Base-by-base conservation (phyloP, 2,888 invertebrate species). In the Acleris laterana region DNA sequence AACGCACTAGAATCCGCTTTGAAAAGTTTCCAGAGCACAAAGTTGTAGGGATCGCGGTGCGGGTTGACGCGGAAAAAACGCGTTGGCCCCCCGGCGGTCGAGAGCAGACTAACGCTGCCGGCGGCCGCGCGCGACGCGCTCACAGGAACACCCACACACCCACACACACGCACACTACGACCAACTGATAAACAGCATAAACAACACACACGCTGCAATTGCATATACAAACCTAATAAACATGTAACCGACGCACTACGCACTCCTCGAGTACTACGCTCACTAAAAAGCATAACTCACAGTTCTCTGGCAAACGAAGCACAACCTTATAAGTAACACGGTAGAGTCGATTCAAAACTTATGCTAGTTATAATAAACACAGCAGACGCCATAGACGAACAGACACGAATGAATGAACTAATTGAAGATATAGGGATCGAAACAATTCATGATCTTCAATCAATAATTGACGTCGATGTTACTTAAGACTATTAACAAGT, bases 1-100 rank as follows among this genome's bases (percentile, higher is more conserved):
- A 77, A 78, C 79, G 80, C 79, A 77, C 78, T 78, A 81, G 81
- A 77, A 84, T 82, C 38, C 83, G 84, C 82, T 85, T 83, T 85
- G 81, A 91, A 93, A 93, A 93, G 92, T 93, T 93, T 93, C 93
- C 92, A 90, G 88, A 88, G 83, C 81, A 89, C 87, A 91, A 93
- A 93, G 89, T 92, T 90, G 80, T 77, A 81, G 77, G 81, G 85
- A 88, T 90, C 91, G 91, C 84, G 89, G 77, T 76, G 75, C 80
- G 84, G 83, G 84, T 84, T 81, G 75, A 83, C 86, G 83, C 89
- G 85, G 69, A 80, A 75, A 76, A 75, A 80, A 77, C 90, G 85
- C 88, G 85, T 83, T 86, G 85, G 75, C 88, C 89, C 84, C 85
- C 83, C 86, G 81, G 83, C 89, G 89, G 79, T 89, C 85, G 77